Evolutionary conservation across 2,797 vertebrate genomes (phyloP), one percentile per base, ranked within the genome.

Genomic region (Pseudomugil gertrudae): DNA sequence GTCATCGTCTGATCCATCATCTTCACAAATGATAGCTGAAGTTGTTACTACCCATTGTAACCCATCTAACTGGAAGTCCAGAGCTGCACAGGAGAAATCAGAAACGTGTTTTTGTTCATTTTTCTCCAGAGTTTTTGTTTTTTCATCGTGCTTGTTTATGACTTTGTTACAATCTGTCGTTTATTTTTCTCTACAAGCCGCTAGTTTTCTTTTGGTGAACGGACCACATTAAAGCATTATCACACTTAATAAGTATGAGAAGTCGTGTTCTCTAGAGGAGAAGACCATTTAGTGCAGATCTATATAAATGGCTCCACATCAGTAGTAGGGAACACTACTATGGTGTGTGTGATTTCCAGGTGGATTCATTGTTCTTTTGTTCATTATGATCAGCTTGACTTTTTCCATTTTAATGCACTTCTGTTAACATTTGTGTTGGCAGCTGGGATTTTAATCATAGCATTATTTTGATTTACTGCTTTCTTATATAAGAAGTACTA

Each of bases 401-500:
- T 75, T 74, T 38, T 63, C 10, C 66, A 65, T 76, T 85, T 60
- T 32, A 72, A 85, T 69, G 59, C 57, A 84, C 36, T 69, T 79
- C 52, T 60, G 29, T 80, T 55, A 63, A 54, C 74, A 29, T 67
- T 27, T 68, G 57, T 72, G 29, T 82, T 70, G 63, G 38, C 76
- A 47, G 76, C 63, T 66, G 35, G 78, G 57, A 75, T 87, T 84
- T 77, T 69, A 69, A 72, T 63, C 35, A 23, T 24, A 40, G 26
- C 55, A 55, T 83, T 76, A 26, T 82, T 84, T 85, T 78, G 63
- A 72, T 67, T 78, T 63, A 84, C 74, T 75, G 73, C 79, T 76
- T 88, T 87, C 74, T 85, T 76, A 76, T 76, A 76, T 76, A 76
- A 23, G 80, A 63, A 78, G 52, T 76, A 82, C 75, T 81, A 76